Conservation (phyloP, 1,140 invertebrate genomes). For the Pissodes strobi region DNA sequence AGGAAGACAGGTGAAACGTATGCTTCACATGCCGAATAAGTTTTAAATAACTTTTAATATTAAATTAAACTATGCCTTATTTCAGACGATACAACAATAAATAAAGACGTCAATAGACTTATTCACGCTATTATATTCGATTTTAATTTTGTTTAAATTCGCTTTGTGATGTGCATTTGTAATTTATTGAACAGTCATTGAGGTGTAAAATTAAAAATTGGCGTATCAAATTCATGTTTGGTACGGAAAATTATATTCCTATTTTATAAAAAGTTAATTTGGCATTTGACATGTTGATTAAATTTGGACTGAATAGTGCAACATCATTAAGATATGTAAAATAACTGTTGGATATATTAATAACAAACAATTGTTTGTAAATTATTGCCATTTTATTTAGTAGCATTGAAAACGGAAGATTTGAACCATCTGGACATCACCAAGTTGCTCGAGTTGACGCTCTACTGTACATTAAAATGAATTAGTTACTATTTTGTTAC, state of each 20-base stretch:
- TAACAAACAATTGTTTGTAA: too few species aligned
- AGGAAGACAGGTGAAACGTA: conserved; percentile 37
- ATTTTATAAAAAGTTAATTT: too few species aligned
- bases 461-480: too few species aligned
- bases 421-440: too few species aligned
- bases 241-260: not conserved
- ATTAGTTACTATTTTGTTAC: too few species aligned
- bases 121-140: conserved; percentile 12
- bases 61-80: conserved; percentile 31
- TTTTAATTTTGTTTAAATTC: conserved; percentile 9
- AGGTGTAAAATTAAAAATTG: conserved; percentile 39
- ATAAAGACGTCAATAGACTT: conserved; percentile 21
- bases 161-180: not conserved
- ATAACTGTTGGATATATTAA: too few species aligned
- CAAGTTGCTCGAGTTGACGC: too few species aligned
- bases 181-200: conserved; percentile 36
- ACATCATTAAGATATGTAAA: too few species aligned
- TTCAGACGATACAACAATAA: conserved; percentile 20
- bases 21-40: conserved; percentile 39
- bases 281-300: too few species aligned
- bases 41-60: conserved; percentile 36
- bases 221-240: conserved; percentile 23
- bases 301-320: too few species aligned
- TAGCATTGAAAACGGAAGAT: too few species aligned
- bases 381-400: too few species aligned